Evolutionary conservation across 2,113 vertebrate genomes (phyloP).

Genomic region (Myiozetetes cayanensis): DNA sequence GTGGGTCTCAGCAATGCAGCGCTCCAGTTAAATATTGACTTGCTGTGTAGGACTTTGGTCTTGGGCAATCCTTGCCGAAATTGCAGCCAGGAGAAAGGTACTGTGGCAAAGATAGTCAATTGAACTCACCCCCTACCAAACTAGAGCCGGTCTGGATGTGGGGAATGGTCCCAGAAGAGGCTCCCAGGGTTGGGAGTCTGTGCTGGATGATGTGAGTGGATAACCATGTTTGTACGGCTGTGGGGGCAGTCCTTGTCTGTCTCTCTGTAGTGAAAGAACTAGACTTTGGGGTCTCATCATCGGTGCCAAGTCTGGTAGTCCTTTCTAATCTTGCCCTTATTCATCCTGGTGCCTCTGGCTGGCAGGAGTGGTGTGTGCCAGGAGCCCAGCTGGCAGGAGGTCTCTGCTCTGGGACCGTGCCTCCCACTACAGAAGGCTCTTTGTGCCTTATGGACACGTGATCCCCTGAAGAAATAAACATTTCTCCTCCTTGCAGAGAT

Average conservation of each 20-base stretch:
- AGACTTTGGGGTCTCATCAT: neutral
- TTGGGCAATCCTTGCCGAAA: neutral
- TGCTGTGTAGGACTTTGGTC: slow-evolving; percentile 21
- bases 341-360: neutral
- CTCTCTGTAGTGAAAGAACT: neutral
- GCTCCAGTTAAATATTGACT: slow-evolving; percentile 53
- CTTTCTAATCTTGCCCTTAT: neutral
- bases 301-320: neutral
- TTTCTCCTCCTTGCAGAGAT: neutral
- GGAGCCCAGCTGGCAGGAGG: neutral
- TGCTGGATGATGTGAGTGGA: neutral
- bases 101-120: neutral
- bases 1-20: neutral
- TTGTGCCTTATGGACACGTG: neutral
- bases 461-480: slow-evolving; percentile 5
- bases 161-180: neutral
- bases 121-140: neutral
- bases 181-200: neutral
- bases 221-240: rapidly evolving
- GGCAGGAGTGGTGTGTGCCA: neutral
- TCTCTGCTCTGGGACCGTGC: neutral
- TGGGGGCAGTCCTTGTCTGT: neutral
- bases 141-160: neutral
- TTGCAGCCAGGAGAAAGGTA: neutral
- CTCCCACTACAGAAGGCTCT: neutral